A percentile compares a stretch with the other conserved stretches of the same genome.
phyloP scores from a whole-genome alignment of 2,797 vertebrate genomes.

The Pantherophis alleghaniensis region DNA sequence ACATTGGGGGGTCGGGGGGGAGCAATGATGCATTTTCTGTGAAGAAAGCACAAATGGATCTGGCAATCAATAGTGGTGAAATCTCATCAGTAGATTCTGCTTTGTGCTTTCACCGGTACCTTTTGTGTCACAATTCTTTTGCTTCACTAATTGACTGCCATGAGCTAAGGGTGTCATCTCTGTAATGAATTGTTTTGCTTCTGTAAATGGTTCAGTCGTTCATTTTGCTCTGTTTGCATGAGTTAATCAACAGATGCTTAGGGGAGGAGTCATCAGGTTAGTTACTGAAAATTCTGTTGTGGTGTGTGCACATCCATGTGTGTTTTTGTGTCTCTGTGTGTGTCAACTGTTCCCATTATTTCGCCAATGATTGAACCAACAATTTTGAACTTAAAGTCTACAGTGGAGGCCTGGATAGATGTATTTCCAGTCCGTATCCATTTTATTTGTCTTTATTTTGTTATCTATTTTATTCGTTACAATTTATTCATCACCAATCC shows the following conservation, averaged over 20 bases:
- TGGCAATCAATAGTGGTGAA: conserved; percentile 3
- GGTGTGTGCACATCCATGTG: background rate
- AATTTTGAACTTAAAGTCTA: background rate
- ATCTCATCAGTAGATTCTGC: background rate
- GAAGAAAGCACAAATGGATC: background rate
- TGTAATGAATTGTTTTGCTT: conserved; percentile 1
- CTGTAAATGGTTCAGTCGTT: conserved; percentile 22
- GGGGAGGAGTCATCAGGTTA: conserved; percentile 19
- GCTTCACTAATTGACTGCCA: conserved; percentile 16
- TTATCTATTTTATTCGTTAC: background rate
- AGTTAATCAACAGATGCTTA: conserved; percentile 19
- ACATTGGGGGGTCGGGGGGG: background rate
- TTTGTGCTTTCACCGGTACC: background rate
- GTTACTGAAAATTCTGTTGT: background rate
- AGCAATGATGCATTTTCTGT: background rate
- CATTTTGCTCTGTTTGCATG: conserved; percentile 21
- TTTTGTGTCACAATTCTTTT: background rate
- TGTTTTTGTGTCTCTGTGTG: background rate
- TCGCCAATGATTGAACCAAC: background rate
- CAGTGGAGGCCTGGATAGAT: background rate
- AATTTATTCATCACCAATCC: background rate
- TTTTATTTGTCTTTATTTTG: background rate
- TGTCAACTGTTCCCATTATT: background rate
- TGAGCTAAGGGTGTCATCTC: conserved; percentile 12
- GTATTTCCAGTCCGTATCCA: background rate